Evolutionary conservation across 2,113 vertebrate species (phyloP).

Genomic region (Calyptommatus sinebrachiatus): DNA sequence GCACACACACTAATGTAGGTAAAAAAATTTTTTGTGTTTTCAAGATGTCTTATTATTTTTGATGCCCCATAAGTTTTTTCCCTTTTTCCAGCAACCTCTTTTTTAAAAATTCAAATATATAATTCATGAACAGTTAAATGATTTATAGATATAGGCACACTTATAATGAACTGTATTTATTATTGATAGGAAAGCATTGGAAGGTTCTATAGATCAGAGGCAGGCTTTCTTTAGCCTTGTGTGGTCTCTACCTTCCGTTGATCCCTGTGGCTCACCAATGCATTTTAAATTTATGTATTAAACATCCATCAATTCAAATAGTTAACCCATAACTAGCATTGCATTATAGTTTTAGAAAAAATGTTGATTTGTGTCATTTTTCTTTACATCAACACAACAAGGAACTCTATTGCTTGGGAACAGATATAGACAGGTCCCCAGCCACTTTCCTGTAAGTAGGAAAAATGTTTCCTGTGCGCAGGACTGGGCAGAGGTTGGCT

Average conservation of each 20-base stretch:
- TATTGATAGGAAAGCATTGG: neutral
- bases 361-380: no score
- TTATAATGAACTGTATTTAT: neutral
- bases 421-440: no score
- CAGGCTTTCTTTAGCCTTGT: neutral
- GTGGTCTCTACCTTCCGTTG: neutral
- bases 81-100: neutral
- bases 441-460: no score
- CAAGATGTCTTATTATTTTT: neutral
- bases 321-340: neutral
- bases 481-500: no score
- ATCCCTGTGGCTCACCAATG: neutral
- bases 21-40: neutral
- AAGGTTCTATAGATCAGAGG: neutral
- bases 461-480: no score
- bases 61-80: neutral
- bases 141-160: neutral
- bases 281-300: neutral
- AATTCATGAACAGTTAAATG: neutral
- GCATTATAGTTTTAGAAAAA: neutral
- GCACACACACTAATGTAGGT: neutral
- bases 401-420: no score
- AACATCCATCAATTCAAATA: neutral
- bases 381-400: no score
- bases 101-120: neutral